A percentile compares a stretch with the other conserved stretches of the same genome.
These are phyloP conservation scores for Malurus alboscapulatus DNA, from an alignment of 2,113 vertebrate genomes.

Conservation along the genomic window DNA sequence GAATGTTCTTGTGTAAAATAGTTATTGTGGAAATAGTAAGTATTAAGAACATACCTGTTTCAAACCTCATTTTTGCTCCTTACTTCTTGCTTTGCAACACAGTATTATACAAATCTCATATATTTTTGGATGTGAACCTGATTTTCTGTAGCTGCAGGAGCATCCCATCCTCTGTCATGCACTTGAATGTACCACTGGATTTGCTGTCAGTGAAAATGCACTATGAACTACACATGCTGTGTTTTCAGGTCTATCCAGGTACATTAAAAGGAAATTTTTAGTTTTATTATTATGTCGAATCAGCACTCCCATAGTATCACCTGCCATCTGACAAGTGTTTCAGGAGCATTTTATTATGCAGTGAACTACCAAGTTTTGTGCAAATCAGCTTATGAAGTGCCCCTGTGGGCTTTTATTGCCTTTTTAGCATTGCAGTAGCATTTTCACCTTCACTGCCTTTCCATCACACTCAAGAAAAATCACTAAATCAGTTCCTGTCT, in stretches of 20 bases:
- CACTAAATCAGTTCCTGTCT: conserved; percentile 3
- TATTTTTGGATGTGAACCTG: neutral
- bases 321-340: neutral
- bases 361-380: neutral
- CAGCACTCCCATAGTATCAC: neutral
- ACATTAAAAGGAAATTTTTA: neutral
- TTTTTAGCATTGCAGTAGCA: neutral
- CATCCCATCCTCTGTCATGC: neutral
- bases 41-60: neutral
- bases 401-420: neutral
- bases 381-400: neutral
- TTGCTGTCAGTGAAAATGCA: neutral
- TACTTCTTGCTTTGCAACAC: neutral
- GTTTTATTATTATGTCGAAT: neutral
- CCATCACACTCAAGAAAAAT: neutral
- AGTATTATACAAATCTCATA: neutral
- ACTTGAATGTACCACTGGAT: neutral
- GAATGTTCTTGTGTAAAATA: neutral
- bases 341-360: neutral
- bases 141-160: neutral
- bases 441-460: conserved; percentile 3
- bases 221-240: neutral
- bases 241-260: neutral
- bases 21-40: neutral
- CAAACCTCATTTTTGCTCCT: neutral